Percentiles rank a stretch among this genome's conserved stretches.
These are phyloP conservation scores for Strigamia transsilvanica DNA, from an alignment of 2,888 invertebrate genomes.

Conservation along the genomic window DNA sequence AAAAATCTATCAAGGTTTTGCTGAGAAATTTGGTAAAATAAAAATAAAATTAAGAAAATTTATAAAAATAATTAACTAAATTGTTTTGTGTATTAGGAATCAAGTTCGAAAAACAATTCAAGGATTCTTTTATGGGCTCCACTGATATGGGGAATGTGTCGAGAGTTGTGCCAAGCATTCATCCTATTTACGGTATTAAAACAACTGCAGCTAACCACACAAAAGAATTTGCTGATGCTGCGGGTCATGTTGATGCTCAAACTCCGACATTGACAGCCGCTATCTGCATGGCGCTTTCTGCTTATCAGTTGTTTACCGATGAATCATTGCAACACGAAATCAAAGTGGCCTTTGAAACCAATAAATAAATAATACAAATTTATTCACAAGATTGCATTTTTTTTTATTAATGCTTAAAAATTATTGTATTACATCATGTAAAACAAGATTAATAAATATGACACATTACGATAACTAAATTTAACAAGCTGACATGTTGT, in stretches of 20 bases:
- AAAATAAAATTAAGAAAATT: not conserved
- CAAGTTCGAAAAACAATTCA: slow-evolving; percentile 56
- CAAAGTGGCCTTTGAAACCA: slow-evolving; percentile 56
- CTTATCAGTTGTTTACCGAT: slow-evolving; percentile 59
- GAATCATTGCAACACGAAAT: slow-evolving; percentile 57
- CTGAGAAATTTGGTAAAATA: slow-evolving; percentile 58
- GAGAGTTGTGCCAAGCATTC: slow-evolving; percentile 62
- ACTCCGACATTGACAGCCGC: slow-evolving; percentile 58
- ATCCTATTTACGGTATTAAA: slow-evolving; percentile 59
- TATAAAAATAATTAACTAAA: not conserved
- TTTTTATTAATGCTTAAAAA: not conserved
- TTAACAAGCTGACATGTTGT: not conserved
- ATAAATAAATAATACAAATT: not conserved
- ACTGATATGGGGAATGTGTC: slow-evolving; percentile 64
- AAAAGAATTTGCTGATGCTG: slow-evolving; percentile 60
- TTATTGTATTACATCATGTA: slow-evolving; percentile 32
- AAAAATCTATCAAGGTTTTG: slow-evolving; percentile 60
- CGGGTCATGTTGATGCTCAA: slow-evolving; percentile 58
- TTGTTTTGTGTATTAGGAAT: slow-evolving; percentile 54
- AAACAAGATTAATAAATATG: slow-evolving; percentile 29
- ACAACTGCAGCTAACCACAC: slow-evolving; percentile 60
- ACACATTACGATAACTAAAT: no score
- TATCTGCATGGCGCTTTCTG: slow-evolving; percentile 59
- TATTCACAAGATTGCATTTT: slow-evolving; percentile 13
- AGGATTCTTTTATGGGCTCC: slow-evolving; percentile 59